These are phyloP conservation scores for Linurgus olivaceus DNA, from an alignment of 2,797 vertebrate genomes.

Conservation along the genomic window DNA sequence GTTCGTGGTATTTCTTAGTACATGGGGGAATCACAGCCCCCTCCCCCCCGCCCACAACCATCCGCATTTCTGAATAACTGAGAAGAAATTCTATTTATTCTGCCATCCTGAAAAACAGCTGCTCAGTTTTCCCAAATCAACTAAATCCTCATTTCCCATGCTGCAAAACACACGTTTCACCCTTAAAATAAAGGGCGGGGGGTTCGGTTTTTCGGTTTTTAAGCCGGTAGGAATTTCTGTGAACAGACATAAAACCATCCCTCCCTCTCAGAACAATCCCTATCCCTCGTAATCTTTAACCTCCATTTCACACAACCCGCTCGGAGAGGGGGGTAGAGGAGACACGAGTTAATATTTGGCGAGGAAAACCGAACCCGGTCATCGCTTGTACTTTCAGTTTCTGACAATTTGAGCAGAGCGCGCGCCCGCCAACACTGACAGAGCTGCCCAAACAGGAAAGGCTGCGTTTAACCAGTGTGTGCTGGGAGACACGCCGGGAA, in stretches of 20 bases:
- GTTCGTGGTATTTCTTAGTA: background rate
- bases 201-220: background rate
- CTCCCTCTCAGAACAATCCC: background rate
- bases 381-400: constrained; percentile 47
- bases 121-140: background rate
- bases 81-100: background rate
- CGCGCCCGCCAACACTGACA: constrained; percentile 28
- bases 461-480: background rate
- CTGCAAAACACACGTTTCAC: background rate
- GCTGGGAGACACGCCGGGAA: constrained; percentile 17
- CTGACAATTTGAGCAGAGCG: constrained; percentile 3
- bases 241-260: background rate
- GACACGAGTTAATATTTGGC: background rate
- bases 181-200: background rate
- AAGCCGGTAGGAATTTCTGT: background rate
- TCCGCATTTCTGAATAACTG: background rate
- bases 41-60: background rate
- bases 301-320: background rate
- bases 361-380: background rate
- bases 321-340: too few species aligned
- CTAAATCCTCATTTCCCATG: background rate
- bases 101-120: background rate
- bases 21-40: background rate
- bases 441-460: constrained; percentile 61
- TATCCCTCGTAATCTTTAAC: background rate